Conservation (phyloP, 2,113 vertebrate species). For the Lates calcarifer region DNA sequence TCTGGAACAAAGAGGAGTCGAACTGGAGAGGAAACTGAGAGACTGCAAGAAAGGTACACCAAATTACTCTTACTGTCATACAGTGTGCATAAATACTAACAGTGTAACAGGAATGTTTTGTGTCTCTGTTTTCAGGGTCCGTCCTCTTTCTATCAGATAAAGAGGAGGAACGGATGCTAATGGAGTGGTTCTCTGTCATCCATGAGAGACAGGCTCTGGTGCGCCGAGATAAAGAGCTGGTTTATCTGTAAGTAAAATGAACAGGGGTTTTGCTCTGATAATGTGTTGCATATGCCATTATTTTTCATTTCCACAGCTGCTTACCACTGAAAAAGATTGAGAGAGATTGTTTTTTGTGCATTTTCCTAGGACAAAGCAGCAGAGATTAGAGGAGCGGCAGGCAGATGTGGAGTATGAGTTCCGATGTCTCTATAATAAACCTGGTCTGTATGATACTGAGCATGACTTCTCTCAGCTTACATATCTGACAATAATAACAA, state of each 20-base stretch:
- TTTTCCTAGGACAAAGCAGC: conserved; percentile 89
- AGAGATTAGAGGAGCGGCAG: conserved; percentile 92
- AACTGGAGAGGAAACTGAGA: conserved; percentile 90
- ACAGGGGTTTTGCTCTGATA: neutral
- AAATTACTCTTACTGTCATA: neutral
- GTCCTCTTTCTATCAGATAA: conserved; percentile 80
- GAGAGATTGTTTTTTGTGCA: neutral
- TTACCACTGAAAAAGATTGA: neutral
- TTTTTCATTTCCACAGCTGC: neutral
- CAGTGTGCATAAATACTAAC: neutral
- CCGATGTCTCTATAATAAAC: conserved; percentile 93
- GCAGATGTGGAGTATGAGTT: conserved; percentile 92
- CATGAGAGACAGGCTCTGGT: conserved; percentile 91
- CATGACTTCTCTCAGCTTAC: neutral
- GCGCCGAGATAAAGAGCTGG: conserved; percentile 89
- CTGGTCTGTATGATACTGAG: conserved; percentile 81
- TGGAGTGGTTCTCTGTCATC: conserved; percentile 92
- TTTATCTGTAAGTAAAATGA: conserved; percentile 88
- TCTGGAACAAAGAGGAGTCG: conserved; percentile 89
- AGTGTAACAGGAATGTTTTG: neutral
- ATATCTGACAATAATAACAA: neutral
- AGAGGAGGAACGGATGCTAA: conserved; percentile 89
- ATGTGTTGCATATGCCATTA: neutral
- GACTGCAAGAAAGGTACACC: conserved; percentile 82
- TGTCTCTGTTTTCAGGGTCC: neutral